Base-by-base conservation (phyloP, 1,140 invertebrate species). In the Caenorhabditis briggsae region DNA sequence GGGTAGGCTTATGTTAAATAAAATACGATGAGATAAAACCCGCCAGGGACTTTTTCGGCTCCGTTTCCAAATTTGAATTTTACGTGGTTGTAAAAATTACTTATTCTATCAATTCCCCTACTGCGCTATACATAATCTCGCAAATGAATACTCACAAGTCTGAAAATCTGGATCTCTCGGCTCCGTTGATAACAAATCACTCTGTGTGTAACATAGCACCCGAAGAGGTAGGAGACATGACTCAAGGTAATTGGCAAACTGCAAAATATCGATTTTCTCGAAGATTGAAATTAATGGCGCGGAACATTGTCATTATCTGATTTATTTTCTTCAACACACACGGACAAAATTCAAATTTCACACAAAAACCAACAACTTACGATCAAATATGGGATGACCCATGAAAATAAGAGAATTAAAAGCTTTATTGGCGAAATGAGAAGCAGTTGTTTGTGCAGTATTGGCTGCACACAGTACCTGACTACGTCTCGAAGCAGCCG, bases 161-260 rank as follows among this genome's bases (percentile, higher is more conserved):
- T 88, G 70, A 16, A 90, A 65, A 82, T 88, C 85, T 14, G 65
- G 78, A 14, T 90, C 89, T 9, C 92, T 20, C 20, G 91, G 90
- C 20, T 86, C 50, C 33, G 90, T 89, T 9, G 83, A 84, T 46
- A 92, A 74, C 16, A 92, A 86, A 82, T 92, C 90, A 33, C 92
- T 82, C 43, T 91, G 89, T 14, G 90, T 92, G 84, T 92, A 92
- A 78, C 91, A 92, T 18, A 91, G 48, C 25, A 92, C 61, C 25
- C 91, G 86, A 56, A 92, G 88, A n/a, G 91, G 91, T n/a, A 92
- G 82, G 56, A 92, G 65, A 16, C 89, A 92, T 25, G 91, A 78
- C 83, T 92, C 91, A 25, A 92, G 78, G 83, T 92, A 92, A 86
- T 92, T 92, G 59, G 91, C 86, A 43, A 92, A 74, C 91, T 92